Percentiles rank a stretch among this genome's conserved stretches.
Conservation (phyloP, 2,797 vertebrate species). For the Phoeniculus purpureus region DNA sequence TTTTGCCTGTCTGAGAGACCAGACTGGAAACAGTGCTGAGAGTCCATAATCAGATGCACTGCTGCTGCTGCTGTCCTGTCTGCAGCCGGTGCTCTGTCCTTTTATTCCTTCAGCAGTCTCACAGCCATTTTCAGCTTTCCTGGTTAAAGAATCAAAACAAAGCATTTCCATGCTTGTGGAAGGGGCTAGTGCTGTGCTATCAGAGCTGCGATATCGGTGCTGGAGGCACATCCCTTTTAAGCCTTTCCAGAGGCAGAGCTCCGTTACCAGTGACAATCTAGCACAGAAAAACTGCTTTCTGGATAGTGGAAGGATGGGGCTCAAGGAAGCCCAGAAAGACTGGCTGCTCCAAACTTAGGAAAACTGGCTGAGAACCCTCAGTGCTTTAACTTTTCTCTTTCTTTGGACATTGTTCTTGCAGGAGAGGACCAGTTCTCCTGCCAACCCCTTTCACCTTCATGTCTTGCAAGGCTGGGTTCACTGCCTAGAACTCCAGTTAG, state of each 20-base stretch:
- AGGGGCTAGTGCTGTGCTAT: neutral
- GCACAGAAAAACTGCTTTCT: neutral
- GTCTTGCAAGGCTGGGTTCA: neutral
- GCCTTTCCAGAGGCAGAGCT: neutral
- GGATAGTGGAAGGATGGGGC: neutral
- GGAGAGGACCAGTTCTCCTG: neutral
- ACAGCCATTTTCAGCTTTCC: neutral
- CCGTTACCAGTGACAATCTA: neutral
- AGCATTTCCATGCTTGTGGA: neutral
- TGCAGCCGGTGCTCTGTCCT: neutral
- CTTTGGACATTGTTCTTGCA: neutral
- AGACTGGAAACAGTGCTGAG: neutral
- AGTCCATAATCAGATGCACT: rapidly evolving
- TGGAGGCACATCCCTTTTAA: neutral
- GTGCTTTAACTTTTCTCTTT: neutral
- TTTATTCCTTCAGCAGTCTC: neutral
- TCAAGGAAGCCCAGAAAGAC: neutral
- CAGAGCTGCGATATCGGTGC: neutral
- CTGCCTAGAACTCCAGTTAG: neutral
- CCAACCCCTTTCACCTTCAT: neutral
- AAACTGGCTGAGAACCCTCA: neutral
- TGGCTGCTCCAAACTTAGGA: neutral
- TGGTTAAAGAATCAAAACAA: neutral
- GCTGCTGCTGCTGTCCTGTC: neutral
- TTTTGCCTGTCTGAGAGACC: neutral